phyloP scores from a whole-genome alignment of 2,113 vertebrate genomes.

The Irena cyanogastra region DNA sequence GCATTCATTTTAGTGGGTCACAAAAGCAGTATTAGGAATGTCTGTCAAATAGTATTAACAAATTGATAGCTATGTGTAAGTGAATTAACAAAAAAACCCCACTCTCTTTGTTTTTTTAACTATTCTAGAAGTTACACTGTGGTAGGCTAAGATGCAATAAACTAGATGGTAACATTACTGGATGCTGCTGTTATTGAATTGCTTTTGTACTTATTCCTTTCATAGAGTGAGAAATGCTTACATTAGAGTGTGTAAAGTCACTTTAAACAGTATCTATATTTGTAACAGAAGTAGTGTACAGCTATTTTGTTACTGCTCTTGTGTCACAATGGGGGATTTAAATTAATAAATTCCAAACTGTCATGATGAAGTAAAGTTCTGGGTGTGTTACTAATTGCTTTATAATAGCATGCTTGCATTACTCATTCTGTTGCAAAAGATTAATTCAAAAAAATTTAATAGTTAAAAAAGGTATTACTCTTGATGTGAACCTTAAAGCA shows the following conservation, averaged over 20 bases:
- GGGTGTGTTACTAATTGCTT: background rate
- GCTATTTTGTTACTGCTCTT: slow-evolving; percentile 68
- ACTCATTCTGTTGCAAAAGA: background rate
- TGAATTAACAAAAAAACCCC: background rate
- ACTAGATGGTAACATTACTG: slow-evolving; percentile 45
- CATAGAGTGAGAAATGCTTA: slow-evolving; percentile 62
- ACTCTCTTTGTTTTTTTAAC: background rate
- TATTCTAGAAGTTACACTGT: slow-evolving; percentile 50
- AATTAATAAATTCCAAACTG: slow-evolving; percentile 63
- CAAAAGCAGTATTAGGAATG: slow-evolving; percentile 30
- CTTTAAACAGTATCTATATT: slow-evolving; percentile 73
- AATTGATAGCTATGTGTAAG: slow-evolving; percentile 29
- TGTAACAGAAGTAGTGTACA: slow-evolving; percentile 72
- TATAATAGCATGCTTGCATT: background rate
- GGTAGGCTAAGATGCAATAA: slow-evolving; percentile 40
- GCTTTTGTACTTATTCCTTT: slow-evolving; percentile 51
- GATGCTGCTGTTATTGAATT: slow-evolving; percentile 55
- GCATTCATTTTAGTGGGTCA: slow-evolving; percentile 30
- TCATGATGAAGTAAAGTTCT: slow-evolving; percentile 22
- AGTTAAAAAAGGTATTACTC: background rate
- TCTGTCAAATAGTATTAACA: slow-evolving; percentile 41
- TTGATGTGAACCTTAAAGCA: background rate
- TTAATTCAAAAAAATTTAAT: background rate
- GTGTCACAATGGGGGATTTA: slow-evolving; percentile 51
- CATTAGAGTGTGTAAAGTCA: slow-evolving; percentile 60